Evolutionary conservation across 2,113 vertebrate genomes (phyloP), one percentile per base, ranked within the genome.

Genomic region (Pelobates fuscus): DNA sequence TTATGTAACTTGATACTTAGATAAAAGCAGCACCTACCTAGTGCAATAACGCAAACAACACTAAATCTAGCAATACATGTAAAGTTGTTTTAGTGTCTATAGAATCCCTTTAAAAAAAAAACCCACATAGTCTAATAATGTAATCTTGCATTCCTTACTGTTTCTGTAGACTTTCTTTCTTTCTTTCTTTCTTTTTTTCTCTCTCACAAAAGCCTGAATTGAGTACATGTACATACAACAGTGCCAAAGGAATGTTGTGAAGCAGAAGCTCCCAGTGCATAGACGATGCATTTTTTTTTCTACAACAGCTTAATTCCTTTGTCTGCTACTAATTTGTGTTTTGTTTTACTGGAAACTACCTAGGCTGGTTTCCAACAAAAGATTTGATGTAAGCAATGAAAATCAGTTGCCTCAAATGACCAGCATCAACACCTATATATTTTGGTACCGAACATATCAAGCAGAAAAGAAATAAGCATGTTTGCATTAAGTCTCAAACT

Each of bases 391-490:
- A 77, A 68, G 61, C 26, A 61, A 41, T 44, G 29, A 60, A 75
- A 71, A 76, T 60, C 54, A 30, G 41, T 68, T 68, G 64, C 64
- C 64, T 77, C 55, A 67, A 21, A 67, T 77, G 73, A 68, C 73
- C 73, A 61, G 25, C 21, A 25, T 54, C 30, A 61, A 68, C 73
- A 68, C 64, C 20, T 58, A 25, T 57, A 44, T 32, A 44, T 67
- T 37, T n/a, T n/a, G n/a, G 11, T 52, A n/a, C 46, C 5, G 46
- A 5, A 52, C 18, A 52, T 18, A n/a, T 52, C 11, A 52, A 52
- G 46, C 12, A 5, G 18, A 52, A 52, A 17, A 41, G 14, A 41
- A 12, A 41, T 41, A 41, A 8, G 37, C 7, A 41, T 7, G 7
- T 41, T 41, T 41, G 37, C 14, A n/a, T n/a, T n/a, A n/a, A n/a